A percentile compares a stretch with the other conserved stretches of the same genome.
Evolutionary conservation across 2,113 vertebrate species (phyloP).

Genomic region (Casuarius casuarius): DNA sequence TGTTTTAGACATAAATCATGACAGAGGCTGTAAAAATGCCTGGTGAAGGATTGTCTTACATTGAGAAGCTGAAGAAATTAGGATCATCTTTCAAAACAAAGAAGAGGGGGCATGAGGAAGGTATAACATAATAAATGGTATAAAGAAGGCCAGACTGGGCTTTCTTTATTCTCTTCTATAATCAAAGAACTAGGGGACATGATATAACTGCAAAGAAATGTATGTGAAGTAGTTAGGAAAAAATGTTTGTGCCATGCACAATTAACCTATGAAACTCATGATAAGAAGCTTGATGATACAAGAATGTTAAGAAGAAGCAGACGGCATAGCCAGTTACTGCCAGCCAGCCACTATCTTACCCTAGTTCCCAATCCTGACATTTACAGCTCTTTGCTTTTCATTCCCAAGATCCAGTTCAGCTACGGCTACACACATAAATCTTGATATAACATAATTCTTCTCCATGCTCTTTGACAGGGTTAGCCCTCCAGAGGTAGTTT

Average conservation of each 20-base stretch:
- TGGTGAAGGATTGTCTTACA: not conserved
- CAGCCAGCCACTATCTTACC: not conserved
- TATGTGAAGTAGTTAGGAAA: slow-evolving; percentile 44
- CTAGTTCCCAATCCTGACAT: not conserved
- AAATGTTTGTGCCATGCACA: not conserved
- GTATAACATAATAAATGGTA: not conserved
- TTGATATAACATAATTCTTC: not conserved
- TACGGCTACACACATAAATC: slow-evolving; percentile 31
- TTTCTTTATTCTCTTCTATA: not conserved
- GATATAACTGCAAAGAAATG: slow-evolving; percentile 40
- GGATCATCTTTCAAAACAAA: not conserved
- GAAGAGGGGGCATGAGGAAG: not conserved
- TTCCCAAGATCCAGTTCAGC: slow-evolving; percentile 14
- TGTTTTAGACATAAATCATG: rapidly evolving
- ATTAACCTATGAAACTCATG: not conserved
- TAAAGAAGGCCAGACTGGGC: not conserved
- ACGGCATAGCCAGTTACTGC: not conserved
- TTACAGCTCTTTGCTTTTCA: slow-evolving; percentile 30
- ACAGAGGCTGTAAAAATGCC: not conserved
- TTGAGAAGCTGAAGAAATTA: not conserved
- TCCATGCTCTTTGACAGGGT: not conserved
- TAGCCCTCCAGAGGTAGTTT: slow-evolving; percentile 27
- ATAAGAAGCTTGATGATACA: not conserved
- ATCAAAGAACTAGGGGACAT: not conserved
- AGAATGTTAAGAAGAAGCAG: not conserved